A percentile compares a stretch with the other conserved stretches of the same genome.
phyloP scores from a whole-genome alignment of 2,797 vertebrate species.

The Podarcis lilfordi region DNA sequence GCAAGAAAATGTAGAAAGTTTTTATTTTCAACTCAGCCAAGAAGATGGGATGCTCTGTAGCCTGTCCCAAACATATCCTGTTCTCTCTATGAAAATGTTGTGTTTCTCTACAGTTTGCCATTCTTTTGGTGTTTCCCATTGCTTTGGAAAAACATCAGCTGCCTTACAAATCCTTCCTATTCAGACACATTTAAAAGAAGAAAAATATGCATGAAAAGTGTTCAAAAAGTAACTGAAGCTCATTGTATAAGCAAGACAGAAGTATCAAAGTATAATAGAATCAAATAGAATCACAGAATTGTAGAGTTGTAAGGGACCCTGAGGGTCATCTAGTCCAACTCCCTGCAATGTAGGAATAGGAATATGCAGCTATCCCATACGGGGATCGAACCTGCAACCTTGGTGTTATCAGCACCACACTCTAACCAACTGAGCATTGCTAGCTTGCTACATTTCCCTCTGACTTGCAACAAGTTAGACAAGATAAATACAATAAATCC shows the following conservation, averaged over 20 bases:
- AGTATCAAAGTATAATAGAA: background rate
- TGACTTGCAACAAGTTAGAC: background rate
- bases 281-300: background rate
- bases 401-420: no score
- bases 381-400: no score
- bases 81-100: background rate
- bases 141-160: background rate
- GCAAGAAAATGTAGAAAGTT: background rate
- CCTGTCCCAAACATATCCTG: background rate
- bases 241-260: background rate
- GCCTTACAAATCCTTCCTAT: background rate
- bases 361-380: no score
- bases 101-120: background rate
- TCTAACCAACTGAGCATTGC: no score
- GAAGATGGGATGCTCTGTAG: background rate
- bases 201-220: background rate
- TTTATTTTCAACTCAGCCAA: constrained; percentile 11
- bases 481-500: background rate
- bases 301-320: no score
- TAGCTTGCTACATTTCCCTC: no score
- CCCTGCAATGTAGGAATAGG: no score
- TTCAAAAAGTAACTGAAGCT: background rate
- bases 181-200: background rate
- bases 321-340: no score
- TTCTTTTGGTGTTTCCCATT: constrained; percentile 4